phyloP scores from a whole-genome alignment of 2,888 invertebrate species.

The Melikaiella ostensackeni region DNA sequence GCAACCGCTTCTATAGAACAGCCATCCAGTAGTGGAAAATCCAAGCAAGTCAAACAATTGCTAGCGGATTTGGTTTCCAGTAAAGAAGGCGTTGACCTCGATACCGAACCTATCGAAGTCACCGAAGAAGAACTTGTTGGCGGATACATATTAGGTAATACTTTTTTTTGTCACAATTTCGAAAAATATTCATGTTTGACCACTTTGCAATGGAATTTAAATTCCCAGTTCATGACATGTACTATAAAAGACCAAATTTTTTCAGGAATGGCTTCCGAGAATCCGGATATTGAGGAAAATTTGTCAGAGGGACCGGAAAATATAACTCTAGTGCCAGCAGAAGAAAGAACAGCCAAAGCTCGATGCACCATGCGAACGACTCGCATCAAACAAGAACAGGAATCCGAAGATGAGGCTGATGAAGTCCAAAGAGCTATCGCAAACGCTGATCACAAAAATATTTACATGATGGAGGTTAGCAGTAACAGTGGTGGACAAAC shows the following conservation, averaged over 20 bases:
- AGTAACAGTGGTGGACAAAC: constrained; percentile 63
- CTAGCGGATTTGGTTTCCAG: constrained; percentile 73
- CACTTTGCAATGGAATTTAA: no score
- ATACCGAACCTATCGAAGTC: constrained; percentile 74
- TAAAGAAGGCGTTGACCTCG: constrained; percentile 67
- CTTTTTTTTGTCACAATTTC: background rate
- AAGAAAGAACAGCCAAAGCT: constrained; percentile 73
- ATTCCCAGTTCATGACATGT: no score
- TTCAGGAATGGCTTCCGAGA: constrained; percentile 73
- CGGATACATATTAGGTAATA: constrained; percentile 72
- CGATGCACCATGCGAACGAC: constrained; percentile 73
- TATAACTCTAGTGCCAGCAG: constrained; percentile 77
- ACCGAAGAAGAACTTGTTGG: constrained; percentile 75
- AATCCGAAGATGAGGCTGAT: constrained; percentile 73
- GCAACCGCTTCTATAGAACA: constrained; percentile 49
- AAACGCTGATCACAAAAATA: constrained; percentile 69
- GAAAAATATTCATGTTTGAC: background rate
- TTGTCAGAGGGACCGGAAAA: constrained; percentile 77
- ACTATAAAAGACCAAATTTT: background rate
- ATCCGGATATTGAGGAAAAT: constrained; percentile 72
- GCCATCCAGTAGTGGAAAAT: constrained; percentile 68
- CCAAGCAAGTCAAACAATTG: constrained; percentile 73
- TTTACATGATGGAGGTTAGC: constrained; percentile 73
- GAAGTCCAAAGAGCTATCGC: constrained; percentile 71
- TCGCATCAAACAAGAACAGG: constrained; percentile 76